Evolutionary conservation across 2,888 invertebrate species (phyloP), one percentile per base, ranked within the genome.

Genomic region (Adelognathus sp.): DNA sequence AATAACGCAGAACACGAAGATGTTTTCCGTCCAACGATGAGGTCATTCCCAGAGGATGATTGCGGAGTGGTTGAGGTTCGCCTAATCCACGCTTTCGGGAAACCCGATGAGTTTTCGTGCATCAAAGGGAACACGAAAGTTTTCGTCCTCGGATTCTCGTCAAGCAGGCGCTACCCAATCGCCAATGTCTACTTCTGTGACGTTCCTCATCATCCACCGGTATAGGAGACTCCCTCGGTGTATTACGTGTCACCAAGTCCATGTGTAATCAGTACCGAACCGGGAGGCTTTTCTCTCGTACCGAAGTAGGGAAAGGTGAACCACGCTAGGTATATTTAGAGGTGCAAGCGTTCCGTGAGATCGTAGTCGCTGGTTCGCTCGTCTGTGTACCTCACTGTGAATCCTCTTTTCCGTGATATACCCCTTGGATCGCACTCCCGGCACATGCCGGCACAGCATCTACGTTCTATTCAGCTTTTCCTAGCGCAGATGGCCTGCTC

Each of bases 401-500:
- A 14, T 31, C 3, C 3, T 3, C 4, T 31, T 5, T 14, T 3
- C n/a, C 39, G n/a, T n/a, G n/a, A n/a, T 31, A 6, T 31, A n/a
- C 11, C 58, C 66, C 21, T 50, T 33, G 79, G 50, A 79, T 72
- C 61, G 63, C 61, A 67, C 71, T 39, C 36, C 63, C 39, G n/a
- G n/a, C n/a, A 73, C 75, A 61, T 11, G 56, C 56, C 46, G 50
- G 58, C 41, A 72, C 50, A 33, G 36, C 71, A 14, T 52, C 66
- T 66, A 16, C 39, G 36, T 29, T 78, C 81, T 79, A 69, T 78
- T 74, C 78, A 63, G 29, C 39, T 76, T 27, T 50, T 66, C 76
- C 67, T 69, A n/a, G n/a, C 63, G 41, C 50, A 39, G 61, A 80
- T 18, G 70, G 81, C n/a, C n/a, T n/a, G n/a, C 80, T 81, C 82